Evolutionary conservation across 2,888 invertebrate species (phyloP), one percentile per base, ranked within the genome.

Genomic region (Hyles lineata): DNA sequence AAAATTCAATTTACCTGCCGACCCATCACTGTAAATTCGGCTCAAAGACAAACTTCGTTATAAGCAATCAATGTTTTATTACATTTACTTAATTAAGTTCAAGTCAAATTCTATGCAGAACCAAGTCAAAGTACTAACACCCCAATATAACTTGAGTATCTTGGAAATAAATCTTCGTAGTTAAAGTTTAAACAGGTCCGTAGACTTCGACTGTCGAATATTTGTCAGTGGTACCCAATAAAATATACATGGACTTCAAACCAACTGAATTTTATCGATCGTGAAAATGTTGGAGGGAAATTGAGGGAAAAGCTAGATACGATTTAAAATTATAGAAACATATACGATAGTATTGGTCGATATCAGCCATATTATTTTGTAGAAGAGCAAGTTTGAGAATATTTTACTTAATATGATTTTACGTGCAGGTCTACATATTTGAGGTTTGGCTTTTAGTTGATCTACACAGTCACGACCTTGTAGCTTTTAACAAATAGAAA

Each of bases 141-240:
- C 17, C 35, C 21, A 35, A 59, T 55, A 58, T 70, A 70, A 70
- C 35, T 59, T 35, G 59, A 32, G 35, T 25, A 55, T 58, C 70
- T 70, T 4, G 63, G 59, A 70, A 50, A 55, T 55, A 35, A 70
- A 59, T 58, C 59, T 70, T 8, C 35, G n/a, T 23, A 17, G 70
- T 35, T 52, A 58, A 70, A 70, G 59, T 59, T 70, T 35, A 59
- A 70, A 32, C n/a, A 11, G 55, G n/a, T 52, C 70, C n/a, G 35
- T 60, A 63, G 63, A 17, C 29, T 59, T 35, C 21, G 59, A n/a
- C 29, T 21, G 9, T 25, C n/a, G 59, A 70, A 70, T 59, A 59
- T 70, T 70, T 70, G 59, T 58, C 21, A 70, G 63, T 35, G 11
- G 63, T 63, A 35, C 32, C 62, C 9, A 35, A 43, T 63, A 63